Conservation (phyloP, 1,140 invertebrate species). For the Drosophila baimaii region DNA sequence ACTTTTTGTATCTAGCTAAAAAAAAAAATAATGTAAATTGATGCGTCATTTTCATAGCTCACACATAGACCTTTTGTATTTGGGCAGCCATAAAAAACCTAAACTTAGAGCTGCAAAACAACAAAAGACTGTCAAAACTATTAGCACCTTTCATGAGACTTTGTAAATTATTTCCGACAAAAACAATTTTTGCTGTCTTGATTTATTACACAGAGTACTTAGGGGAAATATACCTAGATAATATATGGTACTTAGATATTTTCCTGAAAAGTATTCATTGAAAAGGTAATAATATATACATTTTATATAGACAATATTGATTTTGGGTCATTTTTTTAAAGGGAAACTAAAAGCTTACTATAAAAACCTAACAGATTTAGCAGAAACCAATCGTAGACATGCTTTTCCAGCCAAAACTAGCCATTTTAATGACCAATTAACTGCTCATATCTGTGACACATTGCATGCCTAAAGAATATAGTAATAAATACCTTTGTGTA, state of each 20-base stretch:
- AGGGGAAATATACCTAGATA: too few species aligned
- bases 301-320: too few species aligned
- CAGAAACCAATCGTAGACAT: background rate
- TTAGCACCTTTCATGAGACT: conserved; percentile 8
- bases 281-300: too few species aligned
- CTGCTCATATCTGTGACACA: conserved; percentile 24
- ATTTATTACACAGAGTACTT: background rate
- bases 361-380: background rate
- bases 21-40: conserved; percentile 27
- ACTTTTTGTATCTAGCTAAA: conserved; percentile 23
- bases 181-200: background rate
- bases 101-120: background rate
- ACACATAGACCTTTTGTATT: conserved; percentile 9
- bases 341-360: too few species aligned
- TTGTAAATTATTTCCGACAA: conserved; percentile 16
- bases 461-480: conserved; percentile 24
- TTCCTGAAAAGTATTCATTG: too few species aligned
- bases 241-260: background rate
- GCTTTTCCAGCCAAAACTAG: background rate
- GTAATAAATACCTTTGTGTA: background rate
- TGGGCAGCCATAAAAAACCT: conserved; percentile 11
- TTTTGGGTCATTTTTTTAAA: too few species aligned
- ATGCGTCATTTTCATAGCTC: conserved; percentile 58
- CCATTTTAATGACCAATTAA: background rate
- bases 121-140: conserved; percentile 18